Evolutionary conservation across 2,113 vertebrate genomes (phyloP).

Genomic region (Phrynosoma platyrhinos): DNA sequence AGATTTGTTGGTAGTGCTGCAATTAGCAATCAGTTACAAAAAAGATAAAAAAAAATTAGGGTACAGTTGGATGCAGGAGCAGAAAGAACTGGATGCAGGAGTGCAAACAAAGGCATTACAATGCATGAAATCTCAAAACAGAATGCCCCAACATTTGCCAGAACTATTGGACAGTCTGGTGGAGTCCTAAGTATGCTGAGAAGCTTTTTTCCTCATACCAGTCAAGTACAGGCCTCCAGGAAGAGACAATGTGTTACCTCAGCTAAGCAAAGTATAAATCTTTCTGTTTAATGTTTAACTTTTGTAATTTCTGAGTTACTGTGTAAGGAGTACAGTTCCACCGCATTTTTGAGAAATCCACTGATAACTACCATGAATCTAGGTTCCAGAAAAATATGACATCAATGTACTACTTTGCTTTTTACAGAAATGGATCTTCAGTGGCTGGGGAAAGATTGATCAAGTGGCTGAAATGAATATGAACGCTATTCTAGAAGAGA

Average conservation of each 20-base stretch:
- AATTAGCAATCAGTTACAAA: too few species aligned
- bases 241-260: conserved; percentile 3
- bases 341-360: conserved; percentile 15
- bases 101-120: too few species aligned
- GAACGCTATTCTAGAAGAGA: conserved; percentile 88
- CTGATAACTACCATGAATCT: neutral
- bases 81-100: too few species aligned
- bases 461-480: conserved; percentile 86
- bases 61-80: too few species aligned
- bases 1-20: too few species aligned
- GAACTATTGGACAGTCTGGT: too few species aligned
- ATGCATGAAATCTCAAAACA: too few species aligned
- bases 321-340: conserved; percentile 21
- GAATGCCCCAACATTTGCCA: too few species aligned
- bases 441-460: conserved; percentile 79
- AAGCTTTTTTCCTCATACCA: neutral
- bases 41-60: too few species aligned
- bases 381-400: neutral
- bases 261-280: conserved; percentile 33
- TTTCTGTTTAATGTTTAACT: conserved; percentile 68
- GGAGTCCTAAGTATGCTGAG: neutral
- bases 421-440: conserved; percentile 73
- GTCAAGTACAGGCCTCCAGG: conserved; percentile 3
- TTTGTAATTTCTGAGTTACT: conserved; percentile 44
- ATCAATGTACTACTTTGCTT: conserved; percentile 36